Evolutionary conservation across 1,140 invertebrate genomes (phyloP).

Genomic region (Ceratina japonica): DNA sequence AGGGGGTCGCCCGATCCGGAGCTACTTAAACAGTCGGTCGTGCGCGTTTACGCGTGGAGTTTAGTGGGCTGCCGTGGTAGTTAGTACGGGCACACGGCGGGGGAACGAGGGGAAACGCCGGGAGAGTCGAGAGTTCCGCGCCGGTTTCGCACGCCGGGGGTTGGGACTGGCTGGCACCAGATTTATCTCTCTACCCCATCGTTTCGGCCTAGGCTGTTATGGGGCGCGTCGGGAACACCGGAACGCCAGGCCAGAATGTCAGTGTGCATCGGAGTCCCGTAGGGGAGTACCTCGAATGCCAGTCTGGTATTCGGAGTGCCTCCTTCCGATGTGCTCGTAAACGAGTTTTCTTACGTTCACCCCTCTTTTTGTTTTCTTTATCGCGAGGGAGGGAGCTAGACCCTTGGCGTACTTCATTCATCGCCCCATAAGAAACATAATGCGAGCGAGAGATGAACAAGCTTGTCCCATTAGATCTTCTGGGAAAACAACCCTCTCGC

Average conservation of each 20-base stretch:
- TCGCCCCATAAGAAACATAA: too few species aligned
- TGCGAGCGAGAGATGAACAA: background rate
- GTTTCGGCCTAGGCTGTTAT: constrained; percentile 60
- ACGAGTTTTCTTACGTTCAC: constrained; percentile 39
- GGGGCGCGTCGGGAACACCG: constrained; percentile 46
- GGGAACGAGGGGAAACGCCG: background rate
- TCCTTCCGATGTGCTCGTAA: constrained; percentile 18
- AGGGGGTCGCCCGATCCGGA: background rate
- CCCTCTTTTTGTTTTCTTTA: constrained; percentile 2
- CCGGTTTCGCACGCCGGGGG: constrained; percentile 24
- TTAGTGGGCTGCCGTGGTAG: constrained; percentile 40
- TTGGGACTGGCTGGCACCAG: constrained; percentile 67
- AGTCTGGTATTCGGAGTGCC: constrained; percentile 4
- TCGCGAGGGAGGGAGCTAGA: background rate
- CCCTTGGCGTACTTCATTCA: background rate
- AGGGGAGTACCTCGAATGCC: constrained; percentile 11
- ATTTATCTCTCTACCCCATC: constrained; percentile 69
- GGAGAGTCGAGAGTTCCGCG: constrained; percentile 17
- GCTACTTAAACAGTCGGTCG: constrained; percentile 29
- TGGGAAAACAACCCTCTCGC: too few species aligned
- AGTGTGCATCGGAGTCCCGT: background rate
- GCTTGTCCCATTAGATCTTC: background rate
- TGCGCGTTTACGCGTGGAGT: constrained; percentile 41
- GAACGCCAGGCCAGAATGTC: constrained; percentile 27
- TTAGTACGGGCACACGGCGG: constrained; percentile 40